Evolutionary conservation across 1,140 invertebrate genomes (phyloP).

Genomic region (Cylas formicarius): DNA sequence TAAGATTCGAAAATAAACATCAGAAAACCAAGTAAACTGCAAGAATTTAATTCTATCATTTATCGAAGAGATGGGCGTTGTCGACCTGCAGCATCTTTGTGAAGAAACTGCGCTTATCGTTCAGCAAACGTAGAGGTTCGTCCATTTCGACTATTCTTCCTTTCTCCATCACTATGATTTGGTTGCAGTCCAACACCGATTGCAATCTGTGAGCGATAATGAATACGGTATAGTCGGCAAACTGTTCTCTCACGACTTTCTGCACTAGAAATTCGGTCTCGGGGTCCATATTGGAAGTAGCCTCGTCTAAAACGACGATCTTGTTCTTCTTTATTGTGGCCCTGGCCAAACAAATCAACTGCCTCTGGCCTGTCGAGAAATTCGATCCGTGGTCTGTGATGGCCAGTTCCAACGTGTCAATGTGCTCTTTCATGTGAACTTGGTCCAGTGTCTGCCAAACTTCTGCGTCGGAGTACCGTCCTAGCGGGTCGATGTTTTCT

Average conservation of each 20-base stretch:
- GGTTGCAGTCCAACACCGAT: constrained; percentile 65
- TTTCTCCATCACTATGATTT: constrained; percentile 56
- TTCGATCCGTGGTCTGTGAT: constrained; percentile 61
- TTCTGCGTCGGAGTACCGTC: constrained; percentile 45
- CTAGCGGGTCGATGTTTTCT: constrained; percentile 52
- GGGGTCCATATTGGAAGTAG: constrained; percentile 63
- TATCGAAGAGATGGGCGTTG: no score
- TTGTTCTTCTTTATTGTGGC: constrained; percentile 67
- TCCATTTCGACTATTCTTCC: constrained; percentile 58
- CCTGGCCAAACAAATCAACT: constrained; percentile 70
- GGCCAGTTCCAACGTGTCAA: constrained; percentile 31
- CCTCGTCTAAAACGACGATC: constrained; percentile 72
- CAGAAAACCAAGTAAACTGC: no score
- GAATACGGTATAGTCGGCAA: constrained; percentile 69
- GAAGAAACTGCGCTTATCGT: constrained; percentile 51
- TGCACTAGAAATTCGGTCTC: constrained; percentile 65
- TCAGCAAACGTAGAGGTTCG: constrained; percentile 53
- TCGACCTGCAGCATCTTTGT: no score
- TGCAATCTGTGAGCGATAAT: constrained; percentile 82
- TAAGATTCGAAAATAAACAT: no score
- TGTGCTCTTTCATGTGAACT: constrained; percentile 35
- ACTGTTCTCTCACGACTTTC: constrained; percentile 64
- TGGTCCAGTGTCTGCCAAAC: constrained; percentile 35
- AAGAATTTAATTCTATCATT: no score
- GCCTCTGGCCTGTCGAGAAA: constrained; percentile 71